Conservation (phyloP, 2,797 vertebrate species). For the Argentina silus region DNA sequence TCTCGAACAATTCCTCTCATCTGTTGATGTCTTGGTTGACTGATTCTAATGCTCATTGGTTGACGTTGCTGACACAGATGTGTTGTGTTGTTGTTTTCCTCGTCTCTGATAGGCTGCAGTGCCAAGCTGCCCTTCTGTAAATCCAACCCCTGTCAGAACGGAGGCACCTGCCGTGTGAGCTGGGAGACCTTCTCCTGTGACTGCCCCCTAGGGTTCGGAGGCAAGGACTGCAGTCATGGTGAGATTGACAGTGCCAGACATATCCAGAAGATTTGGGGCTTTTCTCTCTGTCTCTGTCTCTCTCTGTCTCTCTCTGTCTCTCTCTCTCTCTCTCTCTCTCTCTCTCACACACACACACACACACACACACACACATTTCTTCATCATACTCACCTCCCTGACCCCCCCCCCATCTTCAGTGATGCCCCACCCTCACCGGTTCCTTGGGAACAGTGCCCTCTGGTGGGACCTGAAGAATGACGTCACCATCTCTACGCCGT, state of each 20-base stretch:
- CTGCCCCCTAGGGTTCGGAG: slow-evolving; percentile 94
- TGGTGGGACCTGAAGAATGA: slow-evolving; percentile 97
- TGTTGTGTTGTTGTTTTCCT: not conserved
- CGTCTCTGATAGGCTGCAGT: slow-evolving; percentile 84
- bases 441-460: slow-evolving; percentile 89
- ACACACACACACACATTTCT: slow-evolving; percentile 15
- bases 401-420: slow-evolving; percentile 70
- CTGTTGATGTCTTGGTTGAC: no score
- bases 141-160: slow-evolving; percentile 93
- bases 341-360: not conserved
- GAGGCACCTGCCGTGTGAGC: slow-evolving; percentile 88
- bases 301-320: no score
- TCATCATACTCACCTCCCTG: slow-evolving; percentile 21
- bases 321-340: no score
- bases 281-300: not conserved
- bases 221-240: slow-evolving; percentile 95
- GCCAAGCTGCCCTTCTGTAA: slow-evolving; percentile 93
- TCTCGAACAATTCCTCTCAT: slow-evolving; percentile 2
- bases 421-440: slow-evolving; percentile 92
- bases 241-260: slow-evolving; percentile 38
- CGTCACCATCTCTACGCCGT: slow-evolving; percentile 89
- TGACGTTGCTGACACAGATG: not conserved
- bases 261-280: not conserved
- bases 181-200: slow-evolving; percentile 96
- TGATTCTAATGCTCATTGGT: not conserved